Percentiles rank a stretch among this genome's conserved stretches.
Conservation (phyloP, 2,797 vertebrate genomes). For the Galaxias olidus region DNA sequence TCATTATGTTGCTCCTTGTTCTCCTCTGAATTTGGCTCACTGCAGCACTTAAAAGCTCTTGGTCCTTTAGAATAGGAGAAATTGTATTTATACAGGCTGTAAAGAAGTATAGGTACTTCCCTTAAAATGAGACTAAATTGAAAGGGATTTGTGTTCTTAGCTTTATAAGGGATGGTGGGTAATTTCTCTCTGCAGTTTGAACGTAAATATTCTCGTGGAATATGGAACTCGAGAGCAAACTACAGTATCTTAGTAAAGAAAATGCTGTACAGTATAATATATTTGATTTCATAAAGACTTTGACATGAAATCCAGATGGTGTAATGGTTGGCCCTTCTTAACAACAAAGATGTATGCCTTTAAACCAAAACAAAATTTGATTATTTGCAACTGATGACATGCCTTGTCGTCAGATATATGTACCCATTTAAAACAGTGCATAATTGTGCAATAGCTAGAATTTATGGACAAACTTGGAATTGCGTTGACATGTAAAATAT, state of each 20-base stretch:
- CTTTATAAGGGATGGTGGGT: slow-evolving; percentile 28
- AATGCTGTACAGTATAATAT: not conserved
- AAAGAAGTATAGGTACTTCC: too few species aligned
- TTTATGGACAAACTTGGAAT: slow-evolving; percentile 18
- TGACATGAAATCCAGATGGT: slow-evolving; percentile 31
- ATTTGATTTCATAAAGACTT: slow-evolving; percentile 15
- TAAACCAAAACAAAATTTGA: slow-evolving; percentile 62
- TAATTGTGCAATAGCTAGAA: slow-evolving; percentile 70
- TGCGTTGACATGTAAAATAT: slow-evolving; percentile 53
- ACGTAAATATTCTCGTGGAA: too few species aligned
- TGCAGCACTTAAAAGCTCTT: slow-evolving; percentile 4
- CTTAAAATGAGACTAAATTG: slow-evolving; percentile 45
- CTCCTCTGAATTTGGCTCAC: slow-evolving; percentile 58
- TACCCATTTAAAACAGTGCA: slow-evolving; percentile 24
- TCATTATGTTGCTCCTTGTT: slow-evolving; percentile 49
- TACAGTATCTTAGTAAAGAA: slow-evolving; percentile 25
- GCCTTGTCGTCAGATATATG: slow-evolving; percentile 56
- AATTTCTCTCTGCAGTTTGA: slow-evolving; percentile 21
- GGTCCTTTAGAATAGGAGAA: too few species aligned
- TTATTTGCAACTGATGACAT: slow-evolving; percentile 46
- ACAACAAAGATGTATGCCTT: slow-evolving; percentile 57
- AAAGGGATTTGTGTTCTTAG: slow-evolving; percentile 44
- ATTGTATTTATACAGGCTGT: slow-evolving; percentile 19
- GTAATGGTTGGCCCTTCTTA: slow-evolving; percentile 10
- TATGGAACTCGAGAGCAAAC: slow-evolving; percentile 2